Evolutionary conservation across 2,888 invertebrate genomes (phyloP), one percentile per base, ranked within the genome.

Genomic region (Lamellibrachia satsuma): DNA sequence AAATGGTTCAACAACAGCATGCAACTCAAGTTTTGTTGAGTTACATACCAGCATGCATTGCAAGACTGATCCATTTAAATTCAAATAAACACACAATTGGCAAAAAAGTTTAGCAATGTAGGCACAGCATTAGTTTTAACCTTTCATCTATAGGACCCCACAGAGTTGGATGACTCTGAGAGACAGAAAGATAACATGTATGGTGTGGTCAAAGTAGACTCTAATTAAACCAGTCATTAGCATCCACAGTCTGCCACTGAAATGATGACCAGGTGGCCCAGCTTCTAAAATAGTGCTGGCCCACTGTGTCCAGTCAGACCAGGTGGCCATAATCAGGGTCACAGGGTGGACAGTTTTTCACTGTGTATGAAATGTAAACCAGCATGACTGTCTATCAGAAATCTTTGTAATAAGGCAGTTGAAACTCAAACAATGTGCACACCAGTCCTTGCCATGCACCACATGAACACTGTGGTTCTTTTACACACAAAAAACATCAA

Each of bases 131-230:
- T 22, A 75, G 15, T 75, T 75, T 15, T 75, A 75, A 75, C 15
- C 75, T 75, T 75, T 75, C 75, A 75, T 22, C 75, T 75, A n/a
- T 15, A 22, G 75, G 75, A n/a, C 15, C 75, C 75, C 75, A 75
- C 75, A 75, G 75, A 22, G 75, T 75, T 75, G 15, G 75, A 75
- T 75, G 75, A 75, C 22, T 22, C 75, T 22, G 75, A 6, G 75
- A 75, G 75, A n/a, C 75, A 75, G 75, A 75, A 75, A 75, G 75
- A 75, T 75, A 75, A 75, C 75, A 75, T n/a, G n/a, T 4, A 75
- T 75, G 75, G n/a, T 75, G 75, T 75, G 75, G 22, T 75, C 75
- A 15, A 75, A n/a, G 75, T 22, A 75, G 75, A 75, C n/a, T 75
- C 75, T 75, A 75, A 75, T 75, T 75, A 75, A 75, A 75, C 75